Percentiles rank a stretch among this genome's conserved stretches.
Conservation (phyloP, 2,113 vertebrate species). For the Empidonax alnorum region DNA sequence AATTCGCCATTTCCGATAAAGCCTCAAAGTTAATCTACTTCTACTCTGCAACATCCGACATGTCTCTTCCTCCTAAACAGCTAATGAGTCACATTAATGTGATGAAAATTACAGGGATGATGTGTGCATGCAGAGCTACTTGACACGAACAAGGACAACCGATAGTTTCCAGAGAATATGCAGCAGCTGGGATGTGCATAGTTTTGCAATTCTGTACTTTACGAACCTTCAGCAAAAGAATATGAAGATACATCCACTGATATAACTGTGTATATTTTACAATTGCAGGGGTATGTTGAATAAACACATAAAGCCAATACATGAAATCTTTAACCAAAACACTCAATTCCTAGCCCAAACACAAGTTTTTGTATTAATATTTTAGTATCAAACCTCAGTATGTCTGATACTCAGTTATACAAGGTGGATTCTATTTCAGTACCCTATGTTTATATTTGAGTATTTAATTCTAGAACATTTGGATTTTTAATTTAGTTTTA, state of each 20-base stretch:
- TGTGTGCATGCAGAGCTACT: fast-evolving
- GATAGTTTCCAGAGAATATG: background rate
- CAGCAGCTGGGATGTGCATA: background rate
- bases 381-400: background rate
- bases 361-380: background rate
- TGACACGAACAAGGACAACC: background rate
- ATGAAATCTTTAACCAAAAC: background rate
- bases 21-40: background rate
- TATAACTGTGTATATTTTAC: background rate
- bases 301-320: background rate
- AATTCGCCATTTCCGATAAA: background rate
- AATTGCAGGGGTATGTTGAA: background rate
- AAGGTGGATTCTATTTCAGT: background rate
- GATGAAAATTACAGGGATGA: conserved; percentile 34
- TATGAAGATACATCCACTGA: background rate
- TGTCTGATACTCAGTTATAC: background rate
- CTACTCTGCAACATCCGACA: background rate
- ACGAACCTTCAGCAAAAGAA: background rate
- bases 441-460: background rate
- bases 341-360: background rate
- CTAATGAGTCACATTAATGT: conserved; percentile 8
- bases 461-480: background rate
- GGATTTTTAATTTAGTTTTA: background rate
- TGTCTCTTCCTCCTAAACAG: background rate
- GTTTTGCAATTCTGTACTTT: background rate